Evolutionary conservation across 2,888 invertebrate species (phyloP), one percentile per base, ranked within the genome.

Genomic region (Eilema sororculum): DNA sequence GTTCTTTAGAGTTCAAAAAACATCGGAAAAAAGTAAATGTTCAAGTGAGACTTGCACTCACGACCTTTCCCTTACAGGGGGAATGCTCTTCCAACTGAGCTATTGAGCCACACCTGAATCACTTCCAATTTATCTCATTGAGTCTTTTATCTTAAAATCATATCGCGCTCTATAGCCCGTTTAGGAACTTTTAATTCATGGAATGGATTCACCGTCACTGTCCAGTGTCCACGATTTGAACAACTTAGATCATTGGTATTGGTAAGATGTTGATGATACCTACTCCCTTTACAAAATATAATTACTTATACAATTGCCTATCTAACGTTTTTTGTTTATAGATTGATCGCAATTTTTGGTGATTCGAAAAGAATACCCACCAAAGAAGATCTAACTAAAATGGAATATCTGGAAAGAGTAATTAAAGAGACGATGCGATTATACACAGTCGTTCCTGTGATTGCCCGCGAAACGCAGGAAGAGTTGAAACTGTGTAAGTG

Each of bases 351-450:
- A 24, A 94, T 96, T 59, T 93, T 96, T 63, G 95, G 95, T 1
- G 89, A 90, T 60, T 93, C 94, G 0, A 85, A 87, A 24, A 86
- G 94, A 68, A 73, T 79, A 10, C 89, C 96, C 0, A 93, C 86
- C n/a, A 92, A 92, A 75, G 92, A 94, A 46, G 96, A 96, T 82
- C 80, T 96, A 61, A 85, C 89, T 65, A 93, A 95, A 75, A 93
- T 96, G 93, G 94, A 95, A 58, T 96, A 95, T 79, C 81, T 96
- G 70, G 96, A 96, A 78, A 88, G 95, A 77, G 96, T 96, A 0
- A 93, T 96, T 24, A 96, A 96, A 80, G 96, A 96, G 85, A 93
- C 96, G 0, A 90, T 96, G 89, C 89, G 96, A 57, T 76, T 96
- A 10, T 96, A 96, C 80, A 96, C 96, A 0, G 93, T 95, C 0